phyloP scores from a whole-genome alignment of 1,140 invertebrate species.

The Eueides isabella region DNA sequence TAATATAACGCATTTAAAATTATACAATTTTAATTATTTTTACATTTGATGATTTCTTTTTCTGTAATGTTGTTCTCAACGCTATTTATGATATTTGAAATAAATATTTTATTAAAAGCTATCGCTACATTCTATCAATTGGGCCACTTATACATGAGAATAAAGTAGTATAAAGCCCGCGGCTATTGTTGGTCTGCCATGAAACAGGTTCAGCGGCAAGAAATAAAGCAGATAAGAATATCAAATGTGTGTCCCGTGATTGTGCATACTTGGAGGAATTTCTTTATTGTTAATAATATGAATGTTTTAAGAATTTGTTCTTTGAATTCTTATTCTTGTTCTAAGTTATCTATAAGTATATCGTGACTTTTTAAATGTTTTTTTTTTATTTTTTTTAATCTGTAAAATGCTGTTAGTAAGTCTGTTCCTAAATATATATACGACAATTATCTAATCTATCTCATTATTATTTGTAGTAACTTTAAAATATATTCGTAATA shows the following conservation, averaged over 20 bases:
- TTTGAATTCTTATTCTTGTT: not conserved
- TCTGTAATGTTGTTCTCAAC: too few relatives aligned
- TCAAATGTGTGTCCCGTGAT: constrained; percentile 37
- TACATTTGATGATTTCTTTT: too few relatives aligned
- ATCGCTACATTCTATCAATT: constrained; percentile 40
- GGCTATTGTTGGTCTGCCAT: constrained; percentile 66
- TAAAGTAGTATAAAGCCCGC: constrained; percentile 67
- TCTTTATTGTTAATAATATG: constrained; percentile 20
- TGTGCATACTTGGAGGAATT: constrained; percentile 26
- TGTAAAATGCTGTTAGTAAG: too few relatives aligned
- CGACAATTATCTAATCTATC: too few relatives aligned
- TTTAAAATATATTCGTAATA: too few relatives aligned
- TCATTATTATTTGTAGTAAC: too few relatives aligned
- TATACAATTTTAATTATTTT: too few relatives aligned
- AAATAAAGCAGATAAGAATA: constrained; percentile 41
- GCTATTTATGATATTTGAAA: too few relatives aligned
- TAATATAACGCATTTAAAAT: too few relatives aligned
- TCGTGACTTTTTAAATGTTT: not conserved
- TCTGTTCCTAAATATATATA: too few relatives aligned
- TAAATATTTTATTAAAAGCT: not conserved
- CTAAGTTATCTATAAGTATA: not conserved
- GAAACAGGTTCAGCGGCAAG: constrained; percentile 58
- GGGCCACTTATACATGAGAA: constrained; percentile 44
- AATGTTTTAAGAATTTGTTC: not conserved
- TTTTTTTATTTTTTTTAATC: not conserved